Conservation (phyloP, 2,797 vertebrate genomes). For the Triplophysa yarkandensis region DNA sequence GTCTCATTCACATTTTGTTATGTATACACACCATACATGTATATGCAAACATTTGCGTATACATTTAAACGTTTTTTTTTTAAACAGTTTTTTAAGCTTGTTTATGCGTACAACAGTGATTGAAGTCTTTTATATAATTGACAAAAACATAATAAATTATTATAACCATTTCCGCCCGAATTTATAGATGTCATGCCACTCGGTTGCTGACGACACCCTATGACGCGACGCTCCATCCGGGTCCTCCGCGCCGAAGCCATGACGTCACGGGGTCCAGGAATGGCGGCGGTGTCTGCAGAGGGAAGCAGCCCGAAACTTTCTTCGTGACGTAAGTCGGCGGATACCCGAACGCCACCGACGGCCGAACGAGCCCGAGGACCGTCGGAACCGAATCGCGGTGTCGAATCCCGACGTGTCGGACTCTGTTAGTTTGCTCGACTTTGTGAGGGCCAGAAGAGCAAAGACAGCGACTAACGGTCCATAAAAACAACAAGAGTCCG, state of each 20-base stretch:
- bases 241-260: slow-evolving; percentile 61
- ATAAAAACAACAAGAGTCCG: slow-evolving; percentile 23
- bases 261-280: slow-evolving; percentile 72
- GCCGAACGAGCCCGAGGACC: slow-evolving; percentile 47
- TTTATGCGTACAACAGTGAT: too few species aligned
- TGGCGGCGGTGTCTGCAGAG: slow-evolving; percentile 79
- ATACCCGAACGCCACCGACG: slow-evolving; percentile 51
- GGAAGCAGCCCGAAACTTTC: slow-evolving; percentile 81
- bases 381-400: slow-evolving; percentile 58
- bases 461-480: slow-evolving; percentile 34
- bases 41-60: too few species aligned
- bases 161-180: too few species aligned
- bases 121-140: too few species aligned
- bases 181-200: too few species aligned
- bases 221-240: slow-evolving; percentile 60
- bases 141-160: too few species aligned
- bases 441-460: slow-evolving; percentile 44
- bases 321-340: slow-evolving; percentile 68
- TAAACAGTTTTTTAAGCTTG: too few species aligned
- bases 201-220: slow-evolving; percentile 15
- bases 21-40: too few species aligned
- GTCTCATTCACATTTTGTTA: too few species aligned
- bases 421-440: slow-evolving; percentile 41
- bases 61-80: too few species aligned
- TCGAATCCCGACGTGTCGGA: slow-evolving; percentile 1